Evolutionary conservation across 2,113 vertebrate genomes (phyloP), one percentile per base, ranked within the genome.

Genomic region (Okapia johnstoni): DNA sequence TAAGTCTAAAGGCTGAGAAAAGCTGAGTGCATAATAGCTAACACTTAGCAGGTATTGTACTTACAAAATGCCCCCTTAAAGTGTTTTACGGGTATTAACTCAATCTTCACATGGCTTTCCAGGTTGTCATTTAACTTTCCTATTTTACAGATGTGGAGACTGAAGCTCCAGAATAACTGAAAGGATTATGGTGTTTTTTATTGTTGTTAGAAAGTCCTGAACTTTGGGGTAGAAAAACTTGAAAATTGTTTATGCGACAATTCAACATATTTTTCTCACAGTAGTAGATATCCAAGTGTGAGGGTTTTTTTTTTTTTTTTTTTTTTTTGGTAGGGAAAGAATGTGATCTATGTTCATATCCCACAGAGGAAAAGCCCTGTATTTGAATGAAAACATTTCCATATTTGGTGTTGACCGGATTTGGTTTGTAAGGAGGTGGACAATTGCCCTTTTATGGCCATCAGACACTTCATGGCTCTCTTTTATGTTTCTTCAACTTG

Each of bases 351-450:
- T 97, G 93, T 40, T 96, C 43, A 54, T 87, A 95, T 81, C 66
- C 40, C 55, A 94, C 54, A 90, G 63, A 97, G 60, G 85, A 94
- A 94, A 94, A 88, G 26, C 57, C 94, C 52, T 87, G 30, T 90
- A 60, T 96, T 93, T 93, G 52, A 97, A 50, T n/a, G 88, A 89
- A 97, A 97, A 89, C 87, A 95, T 87, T 96, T 80, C 94, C 84
- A 14, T 95, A 88, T 96, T 96, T 96, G 97, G 96, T 16, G 43
- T 14, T 96, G 93, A 61, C 87, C 83, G 85, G 70, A 92, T 96
- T 91, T 96, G 90, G 83, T 81, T 93, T 86, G 86, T 83, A 57
- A 73, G 61, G 73, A 92, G 84, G 46, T 92, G 5, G 88, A 73
- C 73, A 95, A 0, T 91, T 97, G 55, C 30, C 94, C 88, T 97